Base-by-base conservation (phyloP, 2,888 invertebrate genomes). In the Lamellibrachia columna region DNA sequence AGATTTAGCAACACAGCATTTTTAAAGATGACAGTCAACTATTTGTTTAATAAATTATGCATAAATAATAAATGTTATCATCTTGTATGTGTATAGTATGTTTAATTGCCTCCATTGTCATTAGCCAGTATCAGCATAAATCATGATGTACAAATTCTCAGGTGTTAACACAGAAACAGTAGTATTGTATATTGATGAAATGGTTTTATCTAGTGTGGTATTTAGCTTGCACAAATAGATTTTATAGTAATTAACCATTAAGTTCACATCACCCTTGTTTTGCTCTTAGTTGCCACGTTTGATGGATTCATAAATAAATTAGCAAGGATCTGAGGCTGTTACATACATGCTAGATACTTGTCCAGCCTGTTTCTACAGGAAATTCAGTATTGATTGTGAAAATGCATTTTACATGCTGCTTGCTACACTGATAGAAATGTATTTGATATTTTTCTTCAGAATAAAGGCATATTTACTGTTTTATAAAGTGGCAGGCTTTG, bases 361-460 rank as follows among this genome's bases (percentile, higher is more conserved):
- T 40, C 40, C 40, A 40, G n/a, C 75, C 22, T 15, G 75, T 11
- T 75, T 75, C n/a, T 22, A 22, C 75, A 75, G 75, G 22, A 75
- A 22, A n/a, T 75, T 75, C 75, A 75, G 75, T 75, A 75, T 75
- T 75, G 75, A 75, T 75, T 75, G 75, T 75, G 75, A 75, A 75
- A 75, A 22, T 75, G 75, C 75, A 75, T 75, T 22, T 75, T 75
- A 75, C 3, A 75, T 75, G 75, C 22, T 3, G 75, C n/a, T 75
- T 75, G n/a, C 75, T 6, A 75, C 75, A 75, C 75, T 75, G 75
- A 75, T 75, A 75, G 75, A 75, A 75, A 75, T 22, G 22, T 75
- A 75, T 75, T n/a, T 75, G 15, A 75, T 75, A 75, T 75, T 75
- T 11, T 75, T 75, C 75, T 75, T 75, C 75, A 75, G 75, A 75